These are phyloP conservation scores for Timema podura DNA, from an alignment of 2,888 invertebrate species.

Conservation along the genomic window DNA sequence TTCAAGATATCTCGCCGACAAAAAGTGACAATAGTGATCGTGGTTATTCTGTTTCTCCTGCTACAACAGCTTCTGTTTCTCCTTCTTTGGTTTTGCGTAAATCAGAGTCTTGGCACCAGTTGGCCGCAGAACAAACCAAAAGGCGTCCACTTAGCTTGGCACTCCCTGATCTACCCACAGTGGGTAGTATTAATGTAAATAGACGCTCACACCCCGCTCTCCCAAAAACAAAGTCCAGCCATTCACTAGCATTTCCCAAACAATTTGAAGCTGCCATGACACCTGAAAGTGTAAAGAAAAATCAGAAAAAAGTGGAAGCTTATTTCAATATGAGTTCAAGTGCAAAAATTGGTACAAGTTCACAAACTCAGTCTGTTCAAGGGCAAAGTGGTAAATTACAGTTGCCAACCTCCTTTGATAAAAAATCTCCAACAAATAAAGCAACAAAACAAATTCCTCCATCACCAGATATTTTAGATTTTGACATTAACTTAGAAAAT, in stretches of 20 bases:
- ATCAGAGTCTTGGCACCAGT: conserved; percentile 32
- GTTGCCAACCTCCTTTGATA: too few species aligned
- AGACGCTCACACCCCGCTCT: conserved; percentile 33
- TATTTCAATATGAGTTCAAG: conserved; percentile 50
- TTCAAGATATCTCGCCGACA: conserved; percentile 19
- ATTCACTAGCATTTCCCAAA: conserved; percentile 68
- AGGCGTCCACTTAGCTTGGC: conserved; percentile 38
- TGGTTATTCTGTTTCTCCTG: conserved; percentile 40
- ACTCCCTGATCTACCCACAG: conserved; percentile 32
- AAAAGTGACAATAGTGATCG: conserved; percentile 35
- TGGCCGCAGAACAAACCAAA: conserved; percentile 64
- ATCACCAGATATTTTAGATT: conserved; percentile 19
- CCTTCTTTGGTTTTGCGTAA: conserved; percentile 25
- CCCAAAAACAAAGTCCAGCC: conserved; percentile 68
- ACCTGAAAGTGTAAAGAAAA: conserved; percentile 62
- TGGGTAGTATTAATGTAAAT: conserved; percentile 32
- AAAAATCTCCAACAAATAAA: conserved; percentile 13
- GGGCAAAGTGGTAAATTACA: too few species aligned
- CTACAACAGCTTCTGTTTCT: conserved; percentile 25
- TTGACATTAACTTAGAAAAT: conserved; percentile 52
- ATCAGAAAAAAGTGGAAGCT: conserved; percentile 68
- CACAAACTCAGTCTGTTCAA: conserved; percentile 18
- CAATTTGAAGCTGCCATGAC: conserved; percentile 75
- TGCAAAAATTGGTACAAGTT: too few species aligned
- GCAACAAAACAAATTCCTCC: conserved; percentile 6